These are phyloP conservation scores for Harpalus rubripes DNA, from an alignment of 2,888 invertebrate genomes.

Conservation along the genomic window DNA sequence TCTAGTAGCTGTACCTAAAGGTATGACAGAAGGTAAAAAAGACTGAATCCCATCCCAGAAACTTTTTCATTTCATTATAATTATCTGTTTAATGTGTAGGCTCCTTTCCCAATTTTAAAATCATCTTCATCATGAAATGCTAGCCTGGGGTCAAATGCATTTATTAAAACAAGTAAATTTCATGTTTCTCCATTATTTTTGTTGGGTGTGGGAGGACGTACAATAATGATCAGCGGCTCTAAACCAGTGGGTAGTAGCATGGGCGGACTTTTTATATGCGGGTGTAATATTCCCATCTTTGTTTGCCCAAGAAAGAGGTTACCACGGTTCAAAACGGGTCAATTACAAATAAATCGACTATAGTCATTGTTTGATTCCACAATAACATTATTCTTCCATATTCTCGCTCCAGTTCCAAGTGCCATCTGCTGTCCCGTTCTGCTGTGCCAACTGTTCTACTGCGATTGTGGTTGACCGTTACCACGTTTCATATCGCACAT, in stretches of 20 bases:
- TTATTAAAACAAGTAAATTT: slow-evolving; percentile 34
- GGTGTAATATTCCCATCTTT: slow-evolving; percentile 8
- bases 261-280: slow-evolving; percentile 9
- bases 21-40: no score
- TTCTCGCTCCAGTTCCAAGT: no score
- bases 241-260: slow-evolving; percentile 7
- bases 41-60: no score
- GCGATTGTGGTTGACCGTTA: no score
- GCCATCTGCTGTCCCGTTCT: no score
- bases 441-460: no score
- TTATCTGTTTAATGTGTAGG: slow-evolving; percentile 8
- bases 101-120: not conserved
- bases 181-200: slow-evolving; percentile 9
- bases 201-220: not conserved
- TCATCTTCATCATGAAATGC: not conserved
- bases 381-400: no score
- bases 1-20: no score
- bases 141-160: slow-evolving; percentile 27
- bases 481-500: no score
- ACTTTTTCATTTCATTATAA: no score
- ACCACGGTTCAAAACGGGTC: slow-evolving; percentile 10
- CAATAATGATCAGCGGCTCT: slow-evolving; percentile 9
- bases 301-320: slow-evolving; percentile 1
- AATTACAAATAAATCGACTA: not conserved
- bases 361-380: no score